Conservation (phyloP, 1,140 invertebrate species). For the Tachypleus tridentatus region DNA sequence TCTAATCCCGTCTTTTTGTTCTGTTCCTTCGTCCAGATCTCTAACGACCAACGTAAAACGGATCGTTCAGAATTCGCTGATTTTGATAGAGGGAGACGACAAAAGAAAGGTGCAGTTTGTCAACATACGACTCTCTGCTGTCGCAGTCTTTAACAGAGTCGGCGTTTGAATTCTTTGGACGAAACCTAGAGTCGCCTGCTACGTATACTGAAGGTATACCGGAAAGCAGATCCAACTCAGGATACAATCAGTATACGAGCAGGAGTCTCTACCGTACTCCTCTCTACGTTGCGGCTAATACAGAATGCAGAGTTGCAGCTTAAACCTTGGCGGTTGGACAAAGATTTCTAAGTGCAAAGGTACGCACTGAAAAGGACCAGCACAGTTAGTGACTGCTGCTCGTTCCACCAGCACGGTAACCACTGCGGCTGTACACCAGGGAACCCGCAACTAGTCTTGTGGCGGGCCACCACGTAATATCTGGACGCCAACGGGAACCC, state of each 20-base stretch:
- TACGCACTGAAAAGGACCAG: too few species aligned
- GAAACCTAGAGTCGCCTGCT: conserved; percentile 56
- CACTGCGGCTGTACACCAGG: too few species aligned
- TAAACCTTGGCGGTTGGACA: too few species aligned
- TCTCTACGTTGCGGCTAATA: background rate
- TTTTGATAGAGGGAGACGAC: background rate
- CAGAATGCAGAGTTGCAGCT: background rate
- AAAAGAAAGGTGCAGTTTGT: background rate
- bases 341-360: too few species aligned
- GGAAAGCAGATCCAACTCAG: conserved; percentile 88
- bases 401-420: too few species aligned
- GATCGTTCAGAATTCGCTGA: background rate
- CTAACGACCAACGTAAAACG: background rate
- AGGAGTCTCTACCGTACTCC: conserved; percentile 42
- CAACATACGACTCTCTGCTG: background rate
- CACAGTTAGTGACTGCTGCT: too few species aligned
- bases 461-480: too few species aligned
- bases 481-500: too few species aligned
- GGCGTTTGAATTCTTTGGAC: background rate
- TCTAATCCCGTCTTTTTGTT: too few species aligned
- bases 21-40: too few species aligned
- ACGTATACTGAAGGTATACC: conserved; percentile 99
- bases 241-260: conserved; percentile 99
- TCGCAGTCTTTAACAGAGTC: background rate
- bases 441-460: too few species aligned